Evolutionary conservation across 2,113 vertebrate species (phyloP).

Genomic region (Microtus montanus): DNA sequence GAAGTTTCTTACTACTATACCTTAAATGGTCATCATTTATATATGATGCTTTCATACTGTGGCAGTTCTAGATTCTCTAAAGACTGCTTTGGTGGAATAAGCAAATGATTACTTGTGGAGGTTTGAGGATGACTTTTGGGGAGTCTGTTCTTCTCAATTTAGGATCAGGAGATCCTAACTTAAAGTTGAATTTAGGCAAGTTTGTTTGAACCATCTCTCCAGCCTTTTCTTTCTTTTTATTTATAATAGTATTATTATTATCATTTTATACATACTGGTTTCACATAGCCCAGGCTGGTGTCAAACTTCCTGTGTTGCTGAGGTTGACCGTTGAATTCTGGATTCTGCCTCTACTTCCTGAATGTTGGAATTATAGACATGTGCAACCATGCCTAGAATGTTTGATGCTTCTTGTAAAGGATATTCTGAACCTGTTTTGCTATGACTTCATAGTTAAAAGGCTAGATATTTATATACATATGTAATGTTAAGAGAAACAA

Average conservation of each 20-base stretch:
- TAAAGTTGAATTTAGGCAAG: background rate
- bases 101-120: background rate
- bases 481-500: background rate
- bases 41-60: constrained; percentile 24
- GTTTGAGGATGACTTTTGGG: background rate
- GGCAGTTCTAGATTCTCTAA: constrained; percentile 22
- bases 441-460: background rate
- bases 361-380: background rate
- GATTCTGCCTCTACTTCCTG: background rate
- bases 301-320: background rate
- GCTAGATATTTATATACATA: background rate
- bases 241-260: background rate
- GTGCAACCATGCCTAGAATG: background rate
- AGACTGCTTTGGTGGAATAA: background rate
- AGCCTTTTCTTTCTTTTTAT: background rate
- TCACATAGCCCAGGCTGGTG: background rate
- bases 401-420: constrained; percentile 2
- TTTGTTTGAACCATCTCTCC: background rate
- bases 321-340: background rate
- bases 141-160: background rate
- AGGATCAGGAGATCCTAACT: background rate
- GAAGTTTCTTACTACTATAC: background rate
- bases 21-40: background rate
- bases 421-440: constrained; percentile 23
- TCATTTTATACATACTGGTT: background rate